Base-by-base conservation (phyloP, 2,797 vertebrate species). In the Brachymystax lenok region DNA sequence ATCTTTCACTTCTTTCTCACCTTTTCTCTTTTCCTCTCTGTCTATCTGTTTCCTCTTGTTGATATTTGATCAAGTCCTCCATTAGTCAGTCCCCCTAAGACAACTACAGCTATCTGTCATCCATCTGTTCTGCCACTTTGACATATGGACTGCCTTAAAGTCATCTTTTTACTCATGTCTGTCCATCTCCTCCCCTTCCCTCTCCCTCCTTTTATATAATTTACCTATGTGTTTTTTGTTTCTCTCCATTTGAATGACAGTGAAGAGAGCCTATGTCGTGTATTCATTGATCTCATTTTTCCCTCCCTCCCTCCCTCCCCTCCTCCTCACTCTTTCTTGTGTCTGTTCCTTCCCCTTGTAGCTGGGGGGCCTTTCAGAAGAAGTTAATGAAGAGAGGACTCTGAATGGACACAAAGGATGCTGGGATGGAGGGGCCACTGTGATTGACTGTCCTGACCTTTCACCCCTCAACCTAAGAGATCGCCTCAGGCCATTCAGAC, bases 391-490 rank as follows among this genome's bases (percentile, higher is more conserved):
- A 93, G 89, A 86, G 86, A 81, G 56, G 35, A 4, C 76, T 81
- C 81, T 77, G 77, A 93, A 90, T 84, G 82, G 84, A 78, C 87
- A 92, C 91, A 93, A 93, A 91, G 90, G 87, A 85, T 78, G 83
- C 76, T 71, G 63, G 81, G 73, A 33, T 19, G 35, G 35, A 51
- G 69, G 54, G 87, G 83, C 79, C 83, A 77, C 68, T 86, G 87
- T 94, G 91, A 94, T 92, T 92, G 92, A 94, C 91, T 91, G 89
- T 83, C 73, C 69, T 83, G 89, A 89, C 88, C 92, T 92, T 84
- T 28, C 90, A 92, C 91, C 92, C 86, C 71, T 56, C 24, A 82
- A 86, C 75, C 12, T 80, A 86, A 59, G 30, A 85, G 79, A 74
- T 80, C 89, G 91, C 92, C 89, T 46, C 1, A 64, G 85, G 92